Percentiles rank a stretch among this genome's conserved stretches.
phyloP scores from a whole-genome alignment of 2,797 vertebrate species.

The Alfaro cultratus region DNA sequence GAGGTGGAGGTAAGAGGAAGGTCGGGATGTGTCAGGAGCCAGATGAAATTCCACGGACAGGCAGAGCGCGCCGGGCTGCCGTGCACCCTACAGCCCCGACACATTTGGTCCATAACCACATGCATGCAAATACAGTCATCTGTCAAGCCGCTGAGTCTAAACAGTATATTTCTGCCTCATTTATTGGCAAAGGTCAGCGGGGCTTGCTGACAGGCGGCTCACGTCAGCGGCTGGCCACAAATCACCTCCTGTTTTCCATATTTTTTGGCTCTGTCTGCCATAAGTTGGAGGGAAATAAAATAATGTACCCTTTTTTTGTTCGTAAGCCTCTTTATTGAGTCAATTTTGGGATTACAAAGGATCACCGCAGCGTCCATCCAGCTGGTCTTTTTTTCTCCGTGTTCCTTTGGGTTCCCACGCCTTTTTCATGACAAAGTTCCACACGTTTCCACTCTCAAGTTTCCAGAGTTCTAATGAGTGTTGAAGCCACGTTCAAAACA shows the following conservation, averaged over 20 bases:
- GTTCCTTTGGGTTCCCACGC: background rate
- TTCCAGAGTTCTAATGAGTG: background rate
- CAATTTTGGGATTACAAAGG: background rate
- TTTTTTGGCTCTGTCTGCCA: conserved; percentile 7
- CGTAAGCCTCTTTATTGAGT: conserved; percentile 1
- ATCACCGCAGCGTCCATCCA: background rate
- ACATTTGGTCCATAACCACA: conserved; percentile 8
- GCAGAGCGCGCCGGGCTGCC: background rate
- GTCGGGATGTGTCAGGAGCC: conserved; percentile 53
- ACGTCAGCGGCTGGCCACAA: conserved; percentile 25
- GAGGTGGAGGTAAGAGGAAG: conserved; percentile 32
- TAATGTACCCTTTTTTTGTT: background rate
- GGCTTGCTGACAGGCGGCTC: conserved; percentile 2
- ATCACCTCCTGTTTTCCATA: conserved; percentile 2
- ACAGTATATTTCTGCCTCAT: conserved; percentile 12
- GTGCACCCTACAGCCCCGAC: conserved; percentile 1
- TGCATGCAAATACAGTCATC: conserved; percentile 1
- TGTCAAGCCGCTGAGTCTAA: conserved; percentile 16
- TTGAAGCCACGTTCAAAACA: background rate
- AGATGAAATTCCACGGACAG: conserved; percentile 53
- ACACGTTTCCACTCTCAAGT: background rate
- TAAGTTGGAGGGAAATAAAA: conserved; percentile 18
- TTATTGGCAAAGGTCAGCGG: conserved; percentile 4
- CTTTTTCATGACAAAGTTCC: background rate
- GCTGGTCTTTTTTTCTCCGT: background rate